Conservation (phyloP, 2,797 vertebrate genomes). For the Sebastes wilsoni region DNA sequence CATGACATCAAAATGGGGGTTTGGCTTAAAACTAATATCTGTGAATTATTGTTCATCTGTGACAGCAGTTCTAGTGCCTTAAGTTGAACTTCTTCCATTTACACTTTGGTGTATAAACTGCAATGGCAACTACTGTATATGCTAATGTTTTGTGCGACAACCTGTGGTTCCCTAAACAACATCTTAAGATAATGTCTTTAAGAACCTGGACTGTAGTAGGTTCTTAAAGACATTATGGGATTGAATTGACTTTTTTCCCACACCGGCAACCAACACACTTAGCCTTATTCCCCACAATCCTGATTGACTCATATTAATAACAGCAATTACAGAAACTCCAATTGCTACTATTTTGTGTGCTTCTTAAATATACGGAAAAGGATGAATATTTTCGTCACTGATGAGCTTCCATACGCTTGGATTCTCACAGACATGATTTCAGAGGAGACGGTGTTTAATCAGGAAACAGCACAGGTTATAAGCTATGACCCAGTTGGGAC, state of each 20-base stretch:
- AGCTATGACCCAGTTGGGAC: neutral
- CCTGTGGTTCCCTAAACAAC: neutral
- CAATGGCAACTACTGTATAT: neutral
- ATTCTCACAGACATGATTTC: neutral
- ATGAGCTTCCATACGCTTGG: neutral
- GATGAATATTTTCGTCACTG: neutral
- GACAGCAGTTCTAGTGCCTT: conserved; percentile 64
- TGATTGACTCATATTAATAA: neutral
- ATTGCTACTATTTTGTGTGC: neutral
- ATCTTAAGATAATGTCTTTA: neutral
- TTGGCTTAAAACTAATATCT: conserved; percentile 6
- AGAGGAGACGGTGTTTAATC: neutral
- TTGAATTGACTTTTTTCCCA: neutral
- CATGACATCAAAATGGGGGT: neutral
- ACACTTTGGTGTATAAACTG: conserved; percentile 22
- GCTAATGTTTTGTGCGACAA: neutral
- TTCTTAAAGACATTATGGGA: neutral
- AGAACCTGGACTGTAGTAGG: neutral
- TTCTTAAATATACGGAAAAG: neutral
- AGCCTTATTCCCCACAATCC: neutral
- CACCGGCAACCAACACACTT: neutral
- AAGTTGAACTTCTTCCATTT: conserved; percentile 57
- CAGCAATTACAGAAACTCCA: neutral
- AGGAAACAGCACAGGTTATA: neutral
- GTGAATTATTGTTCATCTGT: conserved; percentile 9